Percentiles rank a stretch among this genome's conserved stretches.
Conservation (phyloP, 2,113 vertebrate species). For the Crotalus horridus region DNA sequence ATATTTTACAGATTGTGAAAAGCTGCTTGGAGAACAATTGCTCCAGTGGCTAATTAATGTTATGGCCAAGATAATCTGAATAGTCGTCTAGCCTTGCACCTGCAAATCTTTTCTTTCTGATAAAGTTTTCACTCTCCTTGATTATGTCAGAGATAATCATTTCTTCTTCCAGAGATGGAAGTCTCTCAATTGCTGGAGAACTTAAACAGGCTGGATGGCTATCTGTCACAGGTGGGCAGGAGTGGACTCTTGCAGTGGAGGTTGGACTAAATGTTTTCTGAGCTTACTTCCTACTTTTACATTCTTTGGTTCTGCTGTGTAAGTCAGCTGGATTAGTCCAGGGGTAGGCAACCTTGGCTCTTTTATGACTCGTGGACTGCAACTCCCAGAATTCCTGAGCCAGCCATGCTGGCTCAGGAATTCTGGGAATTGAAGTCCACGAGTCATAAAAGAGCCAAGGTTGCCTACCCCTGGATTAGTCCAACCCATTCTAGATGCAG, state of each 20-base stretch:
- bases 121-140: neutral
- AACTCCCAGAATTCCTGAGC: too few relatives aligned
- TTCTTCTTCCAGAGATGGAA: neutral
- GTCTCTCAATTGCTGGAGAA: neutral
- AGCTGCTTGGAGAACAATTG: neutral
- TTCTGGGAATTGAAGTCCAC: too few relatives aligned
- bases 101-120: constrained; percentile 1
- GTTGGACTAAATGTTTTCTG: neutral
- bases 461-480: constrained; percentile 43
- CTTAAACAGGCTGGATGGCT: neutral
- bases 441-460: too few relatives aligned
- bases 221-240: neutral
- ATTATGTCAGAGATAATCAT: neutral
- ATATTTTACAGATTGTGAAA: neutral
- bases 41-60: neutral
- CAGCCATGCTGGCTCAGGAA: too few relatives aligned
- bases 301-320: constrained; percentile 25
- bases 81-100: neutral
- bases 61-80: neutral
- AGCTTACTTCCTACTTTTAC: neutral
- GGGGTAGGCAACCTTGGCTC: too few relatives aligned
- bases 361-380: too few relatives aligned
- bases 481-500: constrained; percentile 39
- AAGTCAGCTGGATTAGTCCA: constrained; percentile 60
- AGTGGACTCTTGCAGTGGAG: neutral